These are phyloP conservation scores for Aplysia californica DNA, from an alignment of 1,140 invertebrate species.

Conservation along the genomic window DNA sequence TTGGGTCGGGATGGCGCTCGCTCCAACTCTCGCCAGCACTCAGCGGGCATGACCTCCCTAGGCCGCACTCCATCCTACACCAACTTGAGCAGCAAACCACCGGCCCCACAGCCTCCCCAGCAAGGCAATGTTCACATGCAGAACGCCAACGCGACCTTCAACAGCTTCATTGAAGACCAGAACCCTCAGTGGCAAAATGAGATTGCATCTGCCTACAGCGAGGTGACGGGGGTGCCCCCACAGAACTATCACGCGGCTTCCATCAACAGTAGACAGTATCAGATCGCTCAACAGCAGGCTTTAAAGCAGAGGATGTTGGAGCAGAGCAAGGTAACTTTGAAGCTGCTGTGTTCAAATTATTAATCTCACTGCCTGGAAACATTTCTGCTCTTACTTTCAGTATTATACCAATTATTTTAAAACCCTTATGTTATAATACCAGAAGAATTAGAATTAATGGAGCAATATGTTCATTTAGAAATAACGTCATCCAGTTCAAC, in stretches of 20 bases:
- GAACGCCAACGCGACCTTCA: constrained; percentile 58
- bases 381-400: not conserved
- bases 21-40: not conserved
- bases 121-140: too few species aligned
- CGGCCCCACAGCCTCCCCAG: too few species aligned
- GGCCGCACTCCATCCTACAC: too few species aligned
- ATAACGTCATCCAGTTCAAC: not conserved
- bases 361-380: not conserved
- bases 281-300: constrained; percentile 53
- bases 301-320: constrained; percentile 32
- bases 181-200: constrained; percentile 50
- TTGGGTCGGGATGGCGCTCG: too few species aligned
- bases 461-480: not conserved
- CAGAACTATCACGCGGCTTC: constrained; percentile 51
- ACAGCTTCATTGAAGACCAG: constrained; percentile 55
- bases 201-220: constrained; percentile 51
- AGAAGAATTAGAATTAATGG: not conserved
- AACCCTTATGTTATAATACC: constrained; percentile 9
- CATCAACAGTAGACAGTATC: constrained; percentile 53
- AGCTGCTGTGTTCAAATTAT: not conserved
- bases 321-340: constrained; percentile 33
- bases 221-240: constrained; percentile 55
- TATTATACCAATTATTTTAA: not conserved
- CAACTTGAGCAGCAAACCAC: too few species aligned
- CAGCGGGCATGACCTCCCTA: not conserved